Evolutionary conservation across 2,888 invertebrate species (phyloP).

Genomic region (Seira musarum): DNA sequence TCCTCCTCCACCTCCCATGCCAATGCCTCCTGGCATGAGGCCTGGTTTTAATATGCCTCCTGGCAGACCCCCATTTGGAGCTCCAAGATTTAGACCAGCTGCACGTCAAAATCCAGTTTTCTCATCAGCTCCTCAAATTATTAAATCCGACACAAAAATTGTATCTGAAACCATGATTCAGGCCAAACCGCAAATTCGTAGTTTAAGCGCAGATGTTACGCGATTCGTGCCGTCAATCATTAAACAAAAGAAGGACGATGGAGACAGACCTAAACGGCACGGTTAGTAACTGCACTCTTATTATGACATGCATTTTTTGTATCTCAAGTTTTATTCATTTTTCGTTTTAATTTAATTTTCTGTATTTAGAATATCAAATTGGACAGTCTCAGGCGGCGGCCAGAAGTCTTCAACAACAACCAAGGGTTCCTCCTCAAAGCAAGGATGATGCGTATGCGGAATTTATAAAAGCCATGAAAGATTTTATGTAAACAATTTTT

Average conservation of each 20-base stretch:
- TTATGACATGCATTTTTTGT: not conserved
- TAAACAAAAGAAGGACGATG: slow-evolving; percentile 90
- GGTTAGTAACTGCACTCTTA: slow-evolving; percentile 35
- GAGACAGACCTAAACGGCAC: slow-evolving; percentile 75
- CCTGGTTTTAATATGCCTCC: slow-evolving; percentile 45
- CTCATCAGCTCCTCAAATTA: slow-evolving; percentile 86
- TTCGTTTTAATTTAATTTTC: slow-evolving; percentile 6
- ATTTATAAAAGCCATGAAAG: slow-evolving; percentile 99
- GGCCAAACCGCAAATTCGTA: slow-evolving; percentile 97
- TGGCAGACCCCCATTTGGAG: slow-evolving; percentile 53
- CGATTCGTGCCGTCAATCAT: slow-evolving; percentile 95
- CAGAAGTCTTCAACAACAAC: slow-evolving; percentile 52
- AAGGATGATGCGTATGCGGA: slow-evolving; percentile 99
- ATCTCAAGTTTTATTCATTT: not conserved
- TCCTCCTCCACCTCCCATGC: slow-evolving; percentile 74
- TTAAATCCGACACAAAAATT: slow-evolving; percentile 75
- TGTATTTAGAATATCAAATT: slow-evolving; percentile 62
- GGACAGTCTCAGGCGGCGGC: slow-evolving; percentile 59
- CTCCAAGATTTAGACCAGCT: slow-evolving; percentile 46
- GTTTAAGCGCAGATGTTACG: slow-evolving; percentile 94
- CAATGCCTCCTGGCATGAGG: slow-evolving; percentile 74
- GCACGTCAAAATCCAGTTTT: slow-evolving; percentile 79
- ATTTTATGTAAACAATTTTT: slow-evolving; percentile 78
- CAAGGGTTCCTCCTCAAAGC: slow-evolving; percentile 76
- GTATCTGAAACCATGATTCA: slow-evolving; percentile 65